Conservation (phyloP, 2,797 vertebrate genomes). For the Tenualosa ilisha region DNA sequence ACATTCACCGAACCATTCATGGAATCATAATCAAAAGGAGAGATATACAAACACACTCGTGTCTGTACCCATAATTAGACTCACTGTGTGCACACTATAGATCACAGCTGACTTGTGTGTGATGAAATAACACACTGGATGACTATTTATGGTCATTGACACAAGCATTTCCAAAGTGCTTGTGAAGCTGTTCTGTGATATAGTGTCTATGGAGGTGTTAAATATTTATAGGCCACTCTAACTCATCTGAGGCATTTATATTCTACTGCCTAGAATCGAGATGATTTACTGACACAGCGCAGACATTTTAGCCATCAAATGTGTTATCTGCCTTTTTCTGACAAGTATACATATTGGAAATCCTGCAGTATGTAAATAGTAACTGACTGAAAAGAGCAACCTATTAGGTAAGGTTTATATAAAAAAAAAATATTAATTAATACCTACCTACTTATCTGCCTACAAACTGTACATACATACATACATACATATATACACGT, state of each 20-base stretch:
- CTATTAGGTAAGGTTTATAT: neutral
- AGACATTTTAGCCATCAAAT: neutral
- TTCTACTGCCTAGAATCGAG: neutral
- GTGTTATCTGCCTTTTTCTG: neutral
- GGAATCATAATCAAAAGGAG: neutral
- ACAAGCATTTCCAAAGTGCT: slow-evolving; percentile 15
- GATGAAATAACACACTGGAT: slow-evolving; percentile 9
- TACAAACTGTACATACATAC: too few species aligned
- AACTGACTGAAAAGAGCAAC: neutral
- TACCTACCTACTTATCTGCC: too few species aligned
- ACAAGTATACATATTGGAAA: neutral
- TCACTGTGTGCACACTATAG: neutral
- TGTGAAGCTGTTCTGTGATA: slow-evolving; percentile 14
- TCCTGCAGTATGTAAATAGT: neutral
- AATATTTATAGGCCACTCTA: slow-evolving; percentile 19
- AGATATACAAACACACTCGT: neutral
- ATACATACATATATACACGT: neutral
- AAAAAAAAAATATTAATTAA: neutral
- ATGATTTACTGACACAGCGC: neutral
- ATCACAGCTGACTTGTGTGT: neutral
- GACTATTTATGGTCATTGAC: slow-evolving; percentile 19
- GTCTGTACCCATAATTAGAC: neutral
- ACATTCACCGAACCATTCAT: neutral
- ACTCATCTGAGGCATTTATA: slow-evolving; percentile 17
- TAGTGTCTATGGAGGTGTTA: slow-evolving; percentile 20